Conservation (phyloP, 2,888 invertebrate species). For the Craniophora ligustri region DNA sequence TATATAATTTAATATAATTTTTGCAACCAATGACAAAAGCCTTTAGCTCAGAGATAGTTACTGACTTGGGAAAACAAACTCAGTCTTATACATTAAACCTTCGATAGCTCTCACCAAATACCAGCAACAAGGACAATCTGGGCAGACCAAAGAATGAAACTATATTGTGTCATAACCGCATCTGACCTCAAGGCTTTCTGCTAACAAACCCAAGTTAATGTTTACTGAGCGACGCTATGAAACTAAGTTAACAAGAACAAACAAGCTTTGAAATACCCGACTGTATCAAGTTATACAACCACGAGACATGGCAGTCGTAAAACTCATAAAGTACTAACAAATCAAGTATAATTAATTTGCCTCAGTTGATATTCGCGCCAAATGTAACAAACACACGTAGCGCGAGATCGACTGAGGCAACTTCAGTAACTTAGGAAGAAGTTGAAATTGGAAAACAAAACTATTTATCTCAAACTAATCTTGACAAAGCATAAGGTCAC, state of each 20-base stretch:
- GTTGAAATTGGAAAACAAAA: background rate
- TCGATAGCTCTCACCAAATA: conserved; percentile 17
- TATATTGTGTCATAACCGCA: background rate
- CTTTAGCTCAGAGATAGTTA: conserved; percentile 9
- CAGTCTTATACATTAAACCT: conserved; percentile 21
- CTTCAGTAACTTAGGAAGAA: background rate
- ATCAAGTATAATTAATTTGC: background rate
- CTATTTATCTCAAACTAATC: background rate
- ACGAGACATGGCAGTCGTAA: no score
- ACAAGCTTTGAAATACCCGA: background rate
- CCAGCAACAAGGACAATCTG: conserved; percentile 40
- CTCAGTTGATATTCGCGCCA: background rate
- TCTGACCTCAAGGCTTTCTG: conserved; percentile 7
- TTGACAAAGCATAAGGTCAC: conserved; percentile 1
- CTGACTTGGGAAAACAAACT: conserved; percentile 1
- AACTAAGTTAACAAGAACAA: background rate
- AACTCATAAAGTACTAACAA: background rate
- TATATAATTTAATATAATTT: conserved; percentile 4
- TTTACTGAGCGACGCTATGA: conserved; percentile 3
- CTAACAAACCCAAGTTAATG: conserved; percentile 13
- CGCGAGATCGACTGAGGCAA: no score
- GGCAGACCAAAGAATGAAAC: background rate
- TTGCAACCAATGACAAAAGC: conserved; percentile 16
- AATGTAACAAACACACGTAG: conserved; percentile 4
- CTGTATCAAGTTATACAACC: no score